Evolutionary conservation across 1,140 invertebrate species (phyloP), one percentile per base, ranked within the genome.

Genomic region (Hirudo medicinalis): DNA sequence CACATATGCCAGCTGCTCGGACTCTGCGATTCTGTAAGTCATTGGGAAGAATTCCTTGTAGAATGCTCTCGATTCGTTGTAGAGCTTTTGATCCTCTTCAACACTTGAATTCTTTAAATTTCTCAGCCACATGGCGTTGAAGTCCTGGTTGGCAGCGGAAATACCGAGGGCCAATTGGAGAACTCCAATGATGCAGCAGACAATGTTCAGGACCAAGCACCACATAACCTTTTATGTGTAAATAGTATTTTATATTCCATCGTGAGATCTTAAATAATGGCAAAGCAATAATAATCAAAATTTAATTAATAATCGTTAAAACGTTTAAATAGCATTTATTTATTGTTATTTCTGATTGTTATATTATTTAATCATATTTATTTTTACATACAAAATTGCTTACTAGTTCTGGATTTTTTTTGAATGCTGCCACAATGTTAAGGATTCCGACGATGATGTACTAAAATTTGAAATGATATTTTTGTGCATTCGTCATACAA

Each of bases 1-100:
- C 29, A 63, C 57, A 5, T 22, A 4, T 15, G 5, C 57, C 1
- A 63, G 57, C 0, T 63, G 22, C 1, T 63, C 29, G 29, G 57
- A 63, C 2, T 25, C 8, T 5, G 57, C 57, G 29, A 63, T 63
- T 63, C 5, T 63, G 15, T 63, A 63, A n/a, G 57, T 63, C 57
- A 63, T 63, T 22, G 57, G 57, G 29, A 63, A 63, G 19, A 63
- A 63, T 25, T 63, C 57, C 29, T 32, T 63, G 57, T 63, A 63
- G 17, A 63, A 63, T 22, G 0, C 57, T 6, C 11, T 20, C 2
- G 29, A 4, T 63, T 63, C 57, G 8, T 63, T 22, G 29, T 25
- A 63, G 22, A 25, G 0, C 17, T 9, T 32, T 13, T 63, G 9
- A 19, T 19, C 29, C n/a, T n/a, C 5, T 22, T 60, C 55, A 15